Base-by-base conservation (phyloP, 64 coral and sea anemone species). In the Montipora sp. region DNA sequence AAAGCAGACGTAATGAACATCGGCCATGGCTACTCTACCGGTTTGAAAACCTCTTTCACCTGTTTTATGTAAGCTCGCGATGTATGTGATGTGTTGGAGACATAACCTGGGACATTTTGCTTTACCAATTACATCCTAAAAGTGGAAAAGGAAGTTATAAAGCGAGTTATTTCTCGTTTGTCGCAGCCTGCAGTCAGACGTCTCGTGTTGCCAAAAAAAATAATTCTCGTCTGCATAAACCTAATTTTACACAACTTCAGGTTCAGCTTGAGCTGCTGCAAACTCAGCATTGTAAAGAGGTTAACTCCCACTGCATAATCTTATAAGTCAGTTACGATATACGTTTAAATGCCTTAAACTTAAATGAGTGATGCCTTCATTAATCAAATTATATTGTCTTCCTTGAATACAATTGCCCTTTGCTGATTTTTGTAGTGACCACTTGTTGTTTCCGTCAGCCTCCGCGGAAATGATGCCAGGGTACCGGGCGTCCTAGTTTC, bases 291-390 rank as follows among this genome's bases (percentile, higher is more conserved):
- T 12, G 13, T 67, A 67, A 67, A 67, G 63, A 67, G 18, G 2
- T 57, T 57, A 57, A 57, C 53, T 57, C 3, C 63, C 63, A 67
- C 11, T 67, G 8, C 53, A 57, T 57, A 67, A 67, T 67, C 63
- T 67, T 67, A 67, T 67, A 67, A 67, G 63, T 67, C 63, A 67
- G 11, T 67, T 67, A 67, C 63, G 63, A 67, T 67, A 67, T 67
- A 67, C 63, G 63, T 19, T 67, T 14, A 67, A 67, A 67, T 67
- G 63, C 18, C 63, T 12, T 67, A 67, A 67, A 67, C 3, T 67
- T 14, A 67, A 67, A 14, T 67, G 63, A 67, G 63, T 67, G 63
- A 67, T 67, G 63, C 63, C 5, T 67, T 67, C 63, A 67, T 67
- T 67, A 67, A 67, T 67, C 5, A 67, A 57, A 57, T 57, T 57